Conservation (phyloP, 2,797 vertebrate species). For the Crenichthys baileyi region DNA sequence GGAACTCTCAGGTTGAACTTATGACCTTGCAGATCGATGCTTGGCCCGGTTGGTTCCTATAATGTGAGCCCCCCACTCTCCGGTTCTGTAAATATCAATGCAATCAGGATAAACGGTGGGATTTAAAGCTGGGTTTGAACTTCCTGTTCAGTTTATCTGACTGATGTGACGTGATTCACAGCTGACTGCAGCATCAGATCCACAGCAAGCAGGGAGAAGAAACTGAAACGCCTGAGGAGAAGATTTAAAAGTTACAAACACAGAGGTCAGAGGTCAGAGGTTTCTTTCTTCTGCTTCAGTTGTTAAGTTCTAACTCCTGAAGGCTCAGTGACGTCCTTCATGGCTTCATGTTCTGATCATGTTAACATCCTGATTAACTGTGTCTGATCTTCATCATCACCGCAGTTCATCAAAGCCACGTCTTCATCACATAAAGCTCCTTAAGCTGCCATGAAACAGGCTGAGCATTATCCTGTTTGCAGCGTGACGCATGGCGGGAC, state of each 20-base stretch:
- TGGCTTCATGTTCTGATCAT: constrained; percentile 17
- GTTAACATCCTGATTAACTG: constrained; percentile 22
- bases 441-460: constrained; percentile 32
- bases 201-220: not conserved
- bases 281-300: too few species aligned
- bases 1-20: too few species aligned
- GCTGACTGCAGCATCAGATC: too few species aligned
- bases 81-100: too few species aligned
- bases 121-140: too few species aligned
- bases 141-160: too few species aligned
- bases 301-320: not conserved
- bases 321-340: constrained; percentile 11
- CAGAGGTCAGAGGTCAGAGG: not conserved
- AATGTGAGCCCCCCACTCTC: too few species aligned
- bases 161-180: too few species aligned
- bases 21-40: too few species aligned
- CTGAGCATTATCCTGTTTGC: constrained; percentile 52
- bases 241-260: not conserved
- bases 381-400: constrained; percentile 31
- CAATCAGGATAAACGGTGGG: too few species aligned
- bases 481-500: constrained; percentile 13
- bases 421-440: constrained; percentile 16
- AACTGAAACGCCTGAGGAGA: too few species aligned
- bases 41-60: too few species aligned
- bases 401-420: constrained; percentile 2